Conservation (phyloP, 2,888 invertebrate genomes). For the Heliconius ismenius region DNA sequence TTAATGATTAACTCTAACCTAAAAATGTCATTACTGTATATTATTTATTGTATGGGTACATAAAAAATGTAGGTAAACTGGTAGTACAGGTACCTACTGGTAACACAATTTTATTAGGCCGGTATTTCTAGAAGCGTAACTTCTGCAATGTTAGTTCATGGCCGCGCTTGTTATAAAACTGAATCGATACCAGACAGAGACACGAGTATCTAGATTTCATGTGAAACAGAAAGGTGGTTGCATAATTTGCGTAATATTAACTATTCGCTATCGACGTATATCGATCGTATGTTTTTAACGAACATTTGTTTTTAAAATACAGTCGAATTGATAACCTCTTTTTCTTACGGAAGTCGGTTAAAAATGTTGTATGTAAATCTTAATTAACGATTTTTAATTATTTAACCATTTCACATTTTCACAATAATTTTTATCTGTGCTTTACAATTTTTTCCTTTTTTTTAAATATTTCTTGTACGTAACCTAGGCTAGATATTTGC, state of each 20-base stretch:
- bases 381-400: too few species aligned
- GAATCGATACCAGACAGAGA: conserved; percentile 26
- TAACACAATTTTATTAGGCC: conserved; percentile 4
- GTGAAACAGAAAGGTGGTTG: conserved; percentile 15
- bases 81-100: neutral
- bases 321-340: too few species aligned
- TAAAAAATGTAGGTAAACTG: conserved; percentile 5
- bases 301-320: neutral
- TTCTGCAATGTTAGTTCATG: conserved; percentile 25
- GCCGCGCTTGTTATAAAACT: conserved; percentile 21
- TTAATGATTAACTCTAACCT: too few species aligned
- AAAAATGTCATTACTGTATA: too few species aligned
- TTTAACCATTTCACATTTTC: too few species aligned
- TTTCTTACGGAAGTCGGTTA: too few species aligned
- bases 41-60: too few species aligned
- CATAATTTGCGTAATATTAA: conserved; percentile 7
- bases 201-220: conserved; percentile 13
- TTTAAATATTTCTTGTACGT: neutral
- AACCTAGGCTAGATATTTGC: neutral
- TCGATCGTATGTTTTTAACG: neutral
- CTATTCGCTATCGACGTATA: neutral
- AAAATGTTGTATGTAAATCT: neutral
- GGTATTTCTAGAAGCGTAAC: conserved; percentile 23
- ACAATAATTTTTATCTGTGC: neutral
- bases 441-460: neutral